A percentile compares a stretch with the other conserved stretches of the same genome.
phyloP scores from a whole-genome alignment of 2,888 invertebrate species.

The Lymantria dispar region DNA sequence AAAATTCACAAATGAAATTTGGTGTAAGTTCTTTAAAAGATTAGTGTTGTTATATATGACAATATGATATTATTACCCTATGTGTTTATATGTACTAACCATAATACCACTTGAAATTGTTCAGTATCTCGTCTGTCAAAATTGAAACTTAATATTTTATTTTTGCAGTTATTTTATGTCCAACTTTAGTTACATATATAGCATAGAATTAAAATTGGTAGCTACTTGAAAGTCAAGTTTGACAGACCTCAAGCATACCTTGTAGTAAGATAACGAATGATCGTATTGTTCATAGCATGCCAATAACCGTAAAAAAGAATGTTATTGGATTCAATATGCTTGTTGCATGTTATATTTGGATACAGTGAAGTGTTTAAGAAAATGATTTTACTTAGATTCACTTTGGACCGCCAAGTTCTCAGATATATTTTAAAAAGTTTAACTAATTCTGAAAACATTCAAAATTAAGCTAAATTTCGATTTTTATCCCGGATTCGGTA shows the following conservation, averaged over 20 bases:
- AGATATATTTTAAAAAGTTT: neutral
- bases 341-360: slow-evolving; percentile 59
- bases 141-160: slow-evolving; percentile 13
- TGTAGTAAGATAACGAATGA: slow-evolving; percentile 22
- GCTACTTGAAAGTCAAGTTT: slow-evolving; percentile 22
- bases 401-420: slow-evolving; percentile 21
- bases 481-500: slow-evolving; percentile 23
- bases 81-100: neutral
- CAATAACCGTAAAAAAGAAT: slow-evolving; percentile 38
- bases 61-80: neutral
- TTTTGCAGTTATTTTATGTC: neutral
- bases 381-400: slow-evolving; percentile 31
- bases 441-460: neutral
- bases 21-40: slow-evolving; percentile 18
- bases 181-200: neutral
- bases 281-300: slow-evolving; percentile 50
- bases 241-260: slow-evolving; percentile 19
- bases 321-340: slow-evolving; percentile 55
- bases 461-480: slow-evolving; percentile 14
- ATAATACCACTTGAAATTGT: neutral
- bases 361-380: slow-evolving; percentile 33
- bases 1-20: slow-evolving; percentile 21
- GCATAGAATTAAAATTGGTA: neutral
- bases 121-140: slow-evolving; percentile 23
- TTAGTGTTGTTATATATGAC: neutral